Percentiles rank a stretch among this genome's conserved stretches.
Conservation (phyloP, 2,888 invertebrate species). For the Trichopoda pennipes region DNA sequence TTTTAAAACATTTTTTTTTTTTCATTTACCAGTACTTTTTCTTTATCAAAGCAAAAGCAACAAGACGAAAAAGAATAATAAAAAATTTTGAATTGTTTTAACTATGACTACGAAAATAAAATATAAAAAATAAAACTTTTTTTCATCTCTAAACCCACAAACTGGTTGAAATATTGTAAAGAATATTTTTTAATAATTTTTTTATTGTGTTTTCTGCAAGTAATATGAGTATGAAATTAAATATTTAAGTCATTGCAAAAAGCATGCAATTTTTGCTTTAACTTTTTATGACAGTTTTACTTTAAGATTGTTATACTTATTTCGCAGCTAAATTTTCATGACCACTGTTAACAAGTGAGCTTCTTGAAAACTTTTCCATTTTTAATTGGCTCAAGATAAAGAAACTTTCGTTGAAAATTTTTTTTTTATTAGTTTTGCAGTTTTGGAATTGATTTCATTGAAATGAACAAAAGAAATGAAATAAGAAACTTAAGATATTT, state of each 20-base stretch:
- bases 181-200: constrained; percentile 33
- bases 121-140: constrained; percentile 34
- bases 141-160: constrained; percentile 37
- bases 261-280: not conserved
- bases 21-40: not conserved
- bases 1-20: constrained; percentile 11
- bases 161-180: constrained; percentile 43
- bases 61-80: constrained; percentile 15
- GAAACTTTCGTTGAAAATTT: constrained; percentile 1
- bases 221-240: constrained; percentile 1
- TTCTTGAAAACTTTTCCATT: constrained; percentile 24
- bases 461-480: constrained; percentile 30
- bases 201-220: constrained; percentile 33
- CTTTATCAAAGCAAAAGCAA: not conserved
- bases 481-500: constrained; percentile 7
- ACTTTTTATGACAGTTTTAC: constrained; percentile 48
- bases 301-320: not conserved
- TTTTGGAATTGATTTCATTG: constrained; percentile 50
- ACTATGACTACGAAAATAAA: constrained; percentile 43
- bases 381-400: constrained; percentile 34
- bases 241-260: constrained; percentile 29
- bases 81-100: constrained; percentile 57
- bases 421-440: constrained; percentile 15
- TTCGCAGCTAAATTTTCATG: constrained; percentile 32
- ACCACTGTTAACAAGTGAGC: constrained; percentile 39